These are phyloP conservation scores for Bos indicus DNA, from an alignment of 2,113 vertebrate species.

Conservation along the genomic window DNA sequence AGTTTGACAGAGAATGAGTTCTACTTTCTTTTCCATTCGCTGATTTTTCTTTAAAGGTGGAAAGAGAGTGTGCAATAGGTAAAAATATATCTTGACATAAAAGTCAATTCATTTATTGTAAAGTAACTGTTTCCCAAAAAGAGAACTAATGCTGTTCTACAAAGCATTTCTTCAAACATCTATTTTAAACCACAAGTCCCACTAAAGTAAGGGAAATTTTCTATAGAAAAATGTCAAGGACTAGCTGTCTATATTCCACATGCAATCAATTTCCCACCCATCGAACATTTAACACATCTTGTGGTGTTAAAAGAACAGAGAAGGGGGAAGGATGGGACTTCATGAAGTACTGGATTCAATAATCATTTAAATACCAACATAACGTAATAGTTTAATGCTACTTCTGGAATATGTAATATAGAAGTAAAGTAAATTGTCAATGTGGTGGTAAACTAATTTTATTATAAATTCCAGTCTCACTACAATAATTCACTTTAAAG, in stretches of 20 bases:
- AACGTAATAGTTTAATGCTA: not conserved
- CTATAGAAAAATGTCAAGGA: not conserved
- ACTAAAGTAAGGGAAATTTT: not conserved
- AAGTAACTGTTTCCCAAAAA: conserved; percentile 9
- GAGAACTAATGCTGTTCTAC: not conserved
- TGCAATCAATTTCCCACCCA: not conserved
- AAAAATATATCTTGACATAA: conserved; percentile 13
- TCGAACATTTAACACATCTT: not conserved
- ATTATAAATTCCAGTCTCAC: not conserved
- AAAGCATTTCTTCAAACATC: conserved; percentile 32
- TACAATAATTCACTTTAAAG: conserved; percentile 29
- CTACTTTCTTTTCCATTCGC: not conserved
- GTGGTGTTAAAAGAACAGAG: not conserved
- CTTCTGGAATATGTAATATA: not conserved
- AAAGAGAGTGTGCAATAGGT: not conserved
- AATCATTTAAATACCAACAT: conserved; percentile 1
- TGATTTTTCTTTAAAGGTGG: conserved; percentile 17
- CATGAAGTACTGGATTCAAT: not conserved
- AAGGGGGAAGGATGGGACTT: not conserved
- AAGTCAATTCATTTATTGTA: not conserved
- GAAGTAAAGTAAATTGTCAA: not conserved
- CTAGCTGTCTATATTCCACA: not conserved
- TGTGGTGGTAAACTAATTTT: conserved; percentile 4
- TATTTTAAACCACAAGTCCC: conserved; percentile 11
- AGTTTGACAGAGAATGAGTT: conserved; percentile 21